Evolutionary conservation across 2,797 vertebrate genomes (phyloP), one percentile per base, ranked within the genome.

Genomic region (Schizothorax lantsangensis): DNA sequence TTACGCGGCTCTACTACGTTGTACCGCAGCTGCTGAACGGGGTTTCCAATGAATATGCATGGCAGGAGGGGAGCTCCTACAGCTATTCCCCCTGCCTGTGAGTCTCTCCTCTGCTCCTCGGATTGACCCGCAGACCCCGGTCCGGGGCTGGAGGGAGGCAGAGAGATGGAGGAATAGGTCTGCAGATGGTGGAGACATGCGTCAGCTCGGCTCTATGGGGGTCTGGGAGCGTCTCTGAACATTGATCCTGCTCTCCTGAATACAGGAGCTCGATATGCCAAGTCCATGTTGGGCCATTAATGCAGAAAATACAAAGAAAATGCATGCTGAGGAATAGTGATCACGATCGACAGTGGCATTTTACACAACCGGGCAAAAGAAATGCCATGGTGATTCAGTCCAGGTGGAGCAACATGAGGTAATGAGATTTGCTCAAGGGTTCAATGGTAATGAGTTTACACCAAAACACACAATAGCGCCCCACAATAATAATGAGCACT

Each of bases 1-100:
- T 90, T 92, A 88, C 89, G 88, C 87, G 86, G 66, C 19, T 49
- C 68, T 92, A 79, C 66, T 79, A 85, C 66, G 84, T 87, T 85
- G 79, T 86, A 86, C 84, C 87, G 88, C 89, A 91, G 88, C 89
- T 86, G 73, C 81, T 73, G 64, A 87, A 80, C 85, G 86, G 91
- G 88, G 87, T 92, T 92, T 92, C 90, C 90, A 87, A 79, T 81
- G 69, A 90, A 90, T 89, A 86, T 68, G 74, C 62, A 84, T 73
- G 86, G 26, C 57, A 40, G 30, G 43, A 33, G 43, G 73, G 88
- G 75, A 79, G 57, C 86, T 87, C 40, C 81, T 69, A 68, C 47
- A 66, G 14, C 74, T 59, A 54, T 45, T n/a, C 84, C 81, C 75
- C 78, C 78, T 33, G 21, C 38, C 49, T 45, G 15, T 15, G 52